Percentiles rank a stretch among this genome's conserved stretches.
Conservation (phyloP, 2,888 invertebrate species). For the Pseudanteris insignis region DNA sequence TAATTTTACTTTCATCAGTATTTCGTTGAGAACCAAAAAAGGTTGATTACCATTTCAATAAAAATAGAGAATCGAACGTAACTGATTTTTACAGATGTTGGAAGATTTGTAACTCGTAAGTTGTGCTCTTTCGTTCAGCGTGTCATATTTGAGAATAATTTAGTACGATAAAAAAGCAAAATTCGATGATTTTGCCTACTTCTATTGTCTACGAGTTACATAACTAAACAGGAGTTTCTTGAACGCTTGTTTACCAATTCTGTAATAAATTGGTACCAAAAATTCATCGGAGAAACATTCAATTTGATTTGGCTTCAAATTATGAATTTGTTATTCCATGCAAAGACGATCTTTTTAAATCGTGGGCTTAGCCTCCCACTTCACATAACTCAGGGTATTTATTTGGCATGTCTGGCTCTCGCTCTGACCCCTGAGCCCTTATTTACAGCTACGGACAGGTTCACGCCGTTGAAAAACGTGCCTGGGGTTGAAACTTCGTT, state of each 20-base stretch:
- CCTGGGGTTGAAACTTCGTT: constrained; percentile 11
- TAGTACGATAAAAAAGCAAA: too few species aligned
- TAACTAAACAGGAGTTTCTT: too few species aligned
- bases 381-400: constrained; percentile 59
- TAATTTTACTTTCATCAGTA: too few species aligned
- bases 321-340: constrained; percentile 8
- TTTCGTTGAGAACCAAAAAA: too few species aligned
- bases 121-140: too few species aligned
- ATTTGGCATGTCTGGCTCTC: constrained; percentile 56
- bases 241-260: neutral
- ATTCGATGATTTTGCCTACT: too few species aligned
- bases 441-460: constrained; percentile 59
- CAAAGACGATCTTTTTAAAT: constrained; percentile 56
- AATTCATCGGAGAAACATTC: neutral
- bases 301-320: constrained; percentile 9
- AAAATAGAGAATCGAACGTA: too few species aligned
- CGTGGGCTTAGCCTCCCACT: constrained; percentile 56
- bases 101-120: too few species aligned
- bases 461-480: constrained; percentile 46
- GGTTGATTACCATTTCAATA: too few species aligned
- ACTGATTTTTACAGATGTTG: too few species aligned
- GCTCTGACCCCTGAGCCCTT: constrained; percentile 53
- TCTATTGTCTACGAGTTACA: too few species aligned
- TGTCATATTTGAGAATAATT: too few species aligned
- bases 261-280: neutral